A percentile compares a stretch with the other conserved stretches of the same genome.
Evolutionary conservation across 2,888 invertebrate genomes (phyloP).

Genomic region (Apodemia hepburni): DNA sequence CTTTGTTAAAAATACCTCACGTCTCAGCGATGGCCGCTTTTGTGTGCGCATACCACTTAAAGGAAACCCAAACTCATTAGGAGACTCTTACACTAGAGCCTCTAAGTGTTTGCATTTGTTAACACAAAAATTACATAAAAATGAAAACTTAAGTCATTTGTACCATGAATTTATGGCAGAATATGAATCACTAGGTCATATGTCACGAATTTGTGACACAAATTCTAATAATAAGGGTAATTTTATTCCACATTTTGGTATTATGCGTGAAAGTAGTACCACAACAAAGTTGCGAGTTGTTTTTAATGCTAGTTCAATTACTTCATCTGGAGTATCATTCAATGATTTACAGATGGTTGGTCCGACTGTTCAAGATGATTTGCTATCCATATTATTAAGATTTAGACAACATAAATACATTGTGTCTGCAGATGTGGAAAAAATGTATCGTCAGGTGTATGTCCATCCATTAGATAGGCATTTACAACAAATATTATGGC

Average conservation of each 20-base stretch:
- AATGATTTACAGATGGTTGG: not conserved
- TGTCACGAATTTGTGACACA: constrained; percentile 18
- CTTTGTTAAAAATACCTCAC: constrained; percentile 28
- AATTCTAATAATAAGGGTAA: not conserved
- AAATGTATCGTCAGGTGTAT: not conserved
- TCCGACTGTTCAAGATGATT: not conserved
- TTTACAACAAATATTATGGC: not conserved
- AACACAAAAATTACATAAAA: constrained; percentile 17
- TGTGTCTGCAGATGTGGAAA: constrained; percentile 5
- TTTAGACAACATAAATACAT: constrained; percentile 6
- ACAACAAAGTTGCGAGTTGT: not conserved
- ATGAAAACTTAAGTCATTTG: constrained; percentile 21
- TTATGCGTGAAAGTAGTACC: not conserved
- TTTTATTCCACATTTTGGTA: not conserved
- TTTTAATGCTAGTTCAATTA: not conserved
- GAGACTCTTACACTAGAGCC: constrained; percentile 26
- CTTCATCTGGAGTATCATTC: not conserved
- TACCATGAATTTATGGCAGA: constrained; percentile 34
- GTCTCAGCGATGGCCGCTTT: constrained; percentile 28
- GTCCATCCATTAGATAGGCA: not conserved
- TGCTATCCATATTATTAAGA: not conserved
- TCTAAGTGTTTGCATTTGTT: constrained; percentile 20
- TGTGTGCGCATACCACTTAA: constrained; percentile 29
- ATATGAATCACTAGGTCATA: constrained; percentile 32
- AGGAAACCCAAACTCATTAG: constrained; percentile 21